Base-by-base conservation (phyloP, 2,797 vertebrate genomes). In the Denticeps clupeoides region DNA sequence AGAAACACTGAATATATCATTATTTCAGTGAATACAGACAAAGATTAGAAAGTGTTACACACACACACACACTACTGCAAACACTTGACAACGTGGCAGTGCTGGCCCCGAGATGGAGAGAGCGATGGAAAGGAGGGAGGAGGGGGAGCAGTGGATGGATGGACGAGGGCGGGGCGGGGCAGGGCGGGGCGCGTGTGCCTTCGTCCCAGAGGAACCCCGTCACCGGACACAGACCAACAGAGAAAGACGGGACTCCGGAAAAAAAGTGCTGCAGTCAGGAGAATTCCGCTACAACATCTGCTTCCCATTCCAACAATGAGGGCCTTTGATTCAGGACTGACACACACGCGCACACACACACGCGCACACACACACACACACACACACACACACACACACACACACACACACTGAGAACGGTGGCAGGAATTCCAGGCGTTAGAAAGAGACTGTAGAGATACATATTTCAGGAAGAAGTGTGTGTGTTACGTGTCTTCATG, bases 201-300 rank as follows among this genome's bases (percentile, higher is more conserved):
- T 27, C 21, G 35, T 47, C 35, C 10, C 19, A 28, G 33, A 26
- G 33, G 44, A 44, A 33, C 13, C 35, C 16, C 41, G 26, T 13
- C 25, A 32, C 57, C 22, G 8, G 49, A 70, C 61, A 51, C 59
- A 71, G 69, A 65, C 61, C 23, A 57, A 63, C 50, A 69, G 65
- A 46, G 61, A 68, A 70, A 69, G 67, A 15, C 26, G 47, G 22
- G 26, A 13, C 10, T 37, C 37, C 16, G 37, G 44, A 64, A 61
- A 60, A 52, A 86, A 87, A 82, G 60, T 78, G 82, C 87, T 83
- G 81, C 76, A 85, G 77, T 84, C 78, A 77, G 81, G 80, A 75
- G 81, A 87, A 91, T 81, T 86, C 75, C 80, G 75, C 73, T 62
- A 72, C 38, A 81, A 87, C 87, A 92, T 92, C 89, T 93, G 89